A percentile compares a stretch with the other conserved stretches of the same genome.
phyloP scores from a whole-genome alignment of 2,888 invertebrate species.

The Brachyptera putata region DNA sequence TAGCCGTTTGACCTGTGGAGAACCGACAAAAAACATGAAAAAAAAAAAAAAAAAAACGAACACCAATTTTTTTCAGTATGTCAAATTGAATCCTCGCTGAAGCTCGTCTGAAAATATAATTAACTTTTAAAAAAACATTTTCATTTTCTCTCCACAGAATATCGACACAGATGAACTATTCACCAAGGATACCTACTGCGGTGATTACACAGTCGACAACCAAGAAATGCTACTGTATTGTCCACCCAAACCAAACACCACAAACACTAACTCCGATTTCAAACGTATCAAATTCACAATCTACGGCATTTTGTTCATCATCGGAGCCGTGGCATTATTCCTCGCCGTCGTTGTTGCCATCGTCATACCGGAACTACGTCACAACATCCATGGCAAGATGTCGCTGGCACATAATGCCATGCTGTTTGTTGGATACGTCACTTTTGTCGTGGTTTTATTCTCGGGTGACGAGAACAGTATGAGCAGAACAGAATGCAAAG shows the following conservation, averaged over 20 bases:
- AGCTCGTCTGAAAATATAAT: no score
- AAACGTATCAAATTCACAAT: not conserved
- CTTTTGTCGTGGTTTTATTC: not conserved
- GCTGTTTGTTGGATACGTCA: not conserved
- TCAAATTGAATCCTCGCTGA: no score
- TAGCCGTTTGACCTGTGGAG: no score
- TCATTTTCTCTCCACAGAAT: no score
- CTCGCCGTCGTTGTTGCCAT: not conserved
- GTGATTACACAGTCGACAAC: not conserved
- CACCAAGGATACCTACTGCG: not conserved
- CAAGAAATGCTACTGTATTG: not conserved
- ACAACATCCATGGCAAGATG: conserved; percentile 3
- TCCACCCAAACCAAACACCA: no score
- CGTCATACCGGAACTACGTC: conserved; percentile 1
- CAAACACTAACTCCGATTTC: not conserved
- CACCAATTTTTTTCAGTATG: no score
- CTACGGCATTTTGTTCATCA: not conserved
- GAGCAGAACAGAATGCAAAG: not conserved
- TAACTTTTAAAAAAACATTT: no score
- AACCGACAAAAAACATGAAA: no score
- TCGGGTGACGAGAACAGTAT: not conserved
- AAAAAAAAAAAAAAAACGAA: no score
- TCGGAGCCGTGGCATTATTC: not conserved
- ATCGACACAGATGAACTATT: no score
- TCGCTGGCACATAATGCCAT: conserved; percentile 7